These are phyloP conservation scores for Pseudorasbora parva DNA, from an alignment of 2,113 vertebrate species.

Conservation along the genomic window DNA sequence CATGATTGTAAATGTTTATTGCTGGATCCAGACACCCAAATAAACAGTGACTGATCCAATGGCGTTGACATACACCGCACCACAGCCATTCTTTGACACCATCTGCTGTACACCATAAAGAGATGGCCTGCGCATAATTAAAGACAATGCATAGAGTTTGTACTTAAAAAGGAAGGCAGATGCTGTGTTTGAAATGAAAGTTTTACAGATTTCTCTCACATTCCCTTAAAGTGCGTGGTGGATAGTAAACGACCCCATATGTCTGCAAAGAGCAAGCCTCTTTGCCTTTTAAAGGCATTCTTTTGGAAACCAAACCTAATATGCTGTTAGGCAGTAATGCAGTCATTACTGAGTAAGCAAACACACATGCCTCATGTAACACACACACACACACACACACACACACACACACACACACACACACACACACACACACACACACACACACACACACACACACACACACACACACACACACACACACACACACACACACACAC, in stretches of 20 bases:
- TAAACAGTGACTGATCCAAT: slow-evolving; percentile 18
- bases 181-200: slow-evolving; percentile 34
- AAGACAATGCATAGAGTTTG: slow-evolving; percentile 5
- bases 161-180: slow-evolving; percentile 16
- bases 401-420: slow-evolving; percentile 49
- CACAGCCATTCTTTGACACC: slow-evolving; percentile 8
- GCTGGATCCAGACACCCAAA: slow-evolving; percentile 1
- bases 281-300: slow-evolving; percentile 45
- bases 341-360: slow-evolving; percentile 43
- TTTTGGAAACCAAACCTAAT: slow-evolving; percentile 44
- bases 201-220: background rate
- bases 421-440: slow-evolving; percentile 34
- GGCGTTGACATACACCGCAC: background rate
- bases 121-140: background rate
- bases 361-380: slow-evolving; percentile 31
- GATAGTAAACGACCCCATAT: background rate
- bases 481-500: too few relatives aligned
- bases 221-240: slow-evolving; percentile 39
- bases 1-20: slow-evolving; percentile 19
- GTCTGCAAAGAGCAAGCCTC: slow-evolving; percentile 47
- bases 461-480: too few relatives aligned
- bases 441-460: background rate
- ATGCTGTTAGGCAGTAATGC: slow-evolving; percentile 50
- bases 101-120: slow-evolving; percentile 29
- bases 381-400: slow-evolving; percentile 35